Evolutionary conservation across 2,797 vertebrate species (phyloP).

Genomic region (Micromesistius poutassou): DNA sequence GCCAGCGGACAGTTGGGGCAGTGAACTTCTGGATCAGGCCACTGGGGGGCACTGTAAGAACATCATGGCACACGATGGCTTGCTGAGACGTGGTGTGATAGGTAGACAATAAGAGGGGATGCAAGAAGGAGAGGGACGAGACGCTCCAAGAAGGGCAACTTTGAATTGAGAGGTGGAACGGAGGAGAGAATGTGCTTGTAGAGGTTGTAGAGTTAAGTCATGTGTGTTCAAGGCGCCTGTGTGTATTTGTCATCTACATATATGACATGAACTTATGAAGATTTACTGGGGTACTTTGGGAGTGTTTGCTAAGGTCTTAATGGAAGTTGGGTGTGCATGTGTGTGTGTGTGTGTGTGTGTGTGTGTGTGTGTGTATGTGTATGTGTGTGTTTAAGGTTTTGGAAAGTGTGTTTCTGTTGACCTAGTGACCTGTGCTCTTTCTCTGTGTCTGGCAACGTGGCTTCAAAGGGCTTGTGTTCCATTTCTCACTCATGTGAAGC

Average conservation of each 20-base stretch:
- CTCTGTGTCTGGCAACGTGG: slow-evolving; percentile 18
- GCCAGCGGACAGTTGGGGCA: neutral
- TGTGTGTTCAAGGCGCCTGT: slow-evolving; percentile 22
- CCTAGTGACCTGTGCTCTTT: slow-evolving; percentile 38
- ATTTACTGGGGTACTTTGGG: slow-evolving; percentile 59
- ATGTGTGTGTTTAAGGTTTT: neutral
- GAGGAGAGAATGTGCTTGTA: neutral
- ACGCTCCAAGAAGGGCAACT: neutral
- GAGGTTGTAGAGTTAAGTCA: neutral
- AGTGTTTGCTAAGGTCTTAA: slow-evolving; percentile 17
- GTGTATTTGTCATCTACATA: slow-evolving; percentile 33
- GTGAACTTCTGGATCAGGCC: neutral
- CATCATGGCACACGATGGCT: neutral
- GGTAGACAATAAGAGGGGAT: neutral
- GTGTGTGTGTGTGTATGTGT: neutral
- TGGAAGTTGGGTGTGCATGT: slow-evolving; percentile 29
- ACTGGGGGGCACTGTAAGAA: slow-evolving; percentile 2
- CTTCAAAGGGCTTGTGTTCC: slow-evolving; percentile 35
- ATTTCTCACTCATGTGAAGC: slow-evolving; percentile 32
- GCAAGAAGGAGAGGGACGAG: neutral
- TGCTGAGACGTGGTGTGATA: neutral
- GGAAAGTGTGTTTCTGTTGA: slow-evolving; percentile 17
- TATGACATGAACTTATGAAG: slow-evolving; percentile 11
- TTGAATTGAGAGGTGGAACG: neutral
- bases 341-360: slow-evolving; percentile 30